Evolutionary conservation across 92 coral and sea anemone species (phyloP), one percentile per base, ranked within the genome.

Genomic region (Desmophyllum pertusum): DNA sequence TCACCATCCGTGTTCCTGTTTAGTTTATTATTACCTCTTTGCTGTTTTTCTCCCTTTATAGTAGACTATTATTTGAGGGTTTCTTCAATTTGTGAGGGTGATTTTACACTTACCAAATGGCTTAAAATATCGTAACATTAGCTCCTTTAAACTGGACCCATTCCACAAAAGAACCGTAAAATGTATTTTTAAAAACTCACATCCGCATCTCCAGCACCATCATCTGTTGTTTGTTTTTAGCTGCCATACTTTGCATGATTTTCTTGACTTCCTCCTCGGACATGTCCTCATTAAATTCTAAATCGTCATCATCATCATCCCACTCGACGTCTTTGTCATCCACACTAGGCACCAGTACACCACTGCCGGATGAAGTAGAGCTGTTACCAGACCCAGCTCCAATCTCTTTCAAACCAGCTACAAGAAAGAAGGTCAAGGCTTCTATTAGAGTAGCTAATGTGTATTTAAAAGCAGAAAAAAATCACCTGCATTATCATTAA

Each of bases 271-370:
- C 95, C 83, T 91, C 95, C 40, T 84, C 88, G 19, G 88, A 76
- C 43, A 85, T 90, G 80, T 91, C 89, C 46, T 92, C 94, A 35
- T 87, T 88, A 27, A 90, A 66, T 51, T 92, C 95, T 29, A 88
- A 55, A 40, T 91, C 98, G 55, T 92, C 93, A 72, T 94, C 95
- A 25, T 88, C 98, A 57, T 92, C 93, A 73, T 94, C 95, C 95
- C 95, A 89, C 45, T 90, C 97, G 27, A 91, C 74, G 38, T 89
- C 95, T 53, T 92, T 85, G 76, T 95, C 98, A 31, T 85, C 88
- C 68, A 85, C 89, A 53, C 88, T 77, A 33, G 95, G 93, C 41
- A 96, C 93, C 64, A 96, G 77, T 25, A 92, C 98, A 3, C 92
- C 95, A 71, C 98, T 94, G 53, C 95, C 90, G 38, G 95, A 89